A percentile compares a stretch with the other conserved stretches of the same genome.
Conservation (phyloP, 2,113 vertebrate species). For the Micromys minutus region DNA sequence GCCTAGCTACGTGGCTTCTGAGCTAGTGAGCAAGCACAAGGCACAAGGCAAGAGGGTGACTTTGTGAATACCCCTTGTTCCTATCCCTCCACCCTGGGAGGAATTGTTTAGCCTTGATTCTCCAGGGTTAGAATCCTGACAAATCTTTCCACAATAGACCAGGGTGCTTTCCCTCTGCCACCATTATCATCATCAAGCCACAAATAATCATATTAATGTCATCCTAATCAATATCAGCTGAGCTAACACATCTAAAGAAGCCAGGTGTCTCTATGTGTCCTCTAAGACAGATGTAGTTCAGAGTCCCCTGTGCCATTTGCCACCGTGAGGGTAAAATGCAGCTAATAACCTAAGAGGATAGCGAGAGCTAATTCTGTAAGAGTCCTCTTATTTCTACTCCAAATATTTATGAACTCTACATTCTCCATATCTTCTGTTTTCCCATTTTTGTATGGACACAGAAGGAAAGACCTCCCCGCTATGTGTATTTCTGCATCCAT, state of each 20-base stretch:
- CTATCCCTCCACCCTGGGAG: not conserved
- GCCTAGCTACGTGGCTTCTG: not conserved
- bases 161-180: not conserved
- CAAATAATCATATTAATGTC: slow-evolving; percentile 66
- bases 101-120: slow-evolving; percentile 23
- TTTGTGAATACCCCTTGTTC: not conserved
- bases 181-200: slow-evolving; percentile 33
- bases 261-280: slow-evolving; percentile 60
- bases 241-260: slow-evolving; percentile 55
- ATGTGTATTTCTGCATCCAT: slow-evolving; percentile 31
- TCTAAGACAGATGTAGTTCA: slow-evolving; percentile 21
- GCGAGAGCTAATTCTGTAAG: slow-evolving; percentile 42
- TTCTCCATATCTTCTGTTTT: slow-evolving; percentile 44
- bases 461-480: slow-evolving; percentile 33
- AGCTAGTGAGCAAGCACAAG: not conserved
- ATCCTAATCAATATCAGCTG: slow-evolving; percentile 49
- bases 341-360: slow-evolving; percentile 39
- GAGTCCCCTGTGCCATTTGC: slow-evolving; percentile 15
- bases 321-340: slow-evolving; percentile 45
- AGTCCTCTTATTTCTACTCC: not conserved
- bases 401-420: not conserved
- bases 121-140: not conserved
- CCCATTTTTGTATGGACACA: not conserved
- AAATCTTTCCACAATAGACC: slow-evolving; percentile 35
- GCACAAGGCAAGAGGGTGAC: not conserved